Conservation (phyloP, 2,113 vertebrate species). For the Pelecanus crispus region DNA sequence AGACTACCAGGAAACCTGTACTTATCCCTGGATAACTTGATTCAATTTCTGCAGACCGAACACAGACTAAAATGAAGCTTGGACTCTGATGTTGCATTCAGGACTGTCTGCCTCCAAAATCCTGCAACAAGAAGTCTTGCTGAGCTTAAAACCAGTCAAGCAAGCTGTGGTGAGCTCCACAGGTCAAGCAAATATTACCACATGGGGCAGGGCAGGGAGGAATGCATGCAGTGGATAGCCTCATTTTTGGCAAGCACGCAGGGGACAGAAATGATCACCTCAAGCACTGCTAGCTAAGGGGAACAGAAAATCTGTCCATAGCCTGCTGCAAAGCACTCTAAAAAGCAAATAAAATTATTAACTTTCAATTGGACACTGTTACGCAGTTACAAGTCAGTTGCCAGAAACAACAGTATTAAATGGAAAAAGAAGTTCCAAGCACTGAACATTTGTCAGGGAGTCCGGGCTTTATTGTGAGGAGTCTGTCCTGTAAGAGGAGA, state of each 20-base stretch:
- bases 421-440: neutral
- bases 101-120: neutral
- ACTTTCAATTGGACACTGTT: neutral
- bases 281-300: neutral
- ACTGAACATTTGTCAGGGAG: neutral
- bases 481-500: neutral
- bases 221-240: neutral
- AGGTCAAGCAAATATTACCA: neutral
- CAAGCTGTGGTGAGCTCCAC: neutral
- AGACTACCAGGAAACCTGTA: neutral
- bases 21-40: neutral
- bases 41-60: neutral
- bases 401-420: neutral
- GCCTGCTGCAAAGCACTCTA: neutral
- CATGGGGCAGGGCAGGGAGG: too few relatives aligned
- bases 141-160: neutral
- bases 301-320: neutral
- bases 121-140: neutral
- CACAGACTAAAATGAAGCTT: neutral
- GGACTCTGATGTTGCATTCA: neutral
- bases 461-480: neutral
- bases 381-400: neutral
- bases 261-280: neutral
- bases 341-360: conserved; percentile 15
- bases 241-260: neutral